Percentiles rank a stretch among this genome's conserved stretches.
Conservation (phyloP, 1,140 invertebrate genomes). For the Propsilocerus akamusi region DNA sequence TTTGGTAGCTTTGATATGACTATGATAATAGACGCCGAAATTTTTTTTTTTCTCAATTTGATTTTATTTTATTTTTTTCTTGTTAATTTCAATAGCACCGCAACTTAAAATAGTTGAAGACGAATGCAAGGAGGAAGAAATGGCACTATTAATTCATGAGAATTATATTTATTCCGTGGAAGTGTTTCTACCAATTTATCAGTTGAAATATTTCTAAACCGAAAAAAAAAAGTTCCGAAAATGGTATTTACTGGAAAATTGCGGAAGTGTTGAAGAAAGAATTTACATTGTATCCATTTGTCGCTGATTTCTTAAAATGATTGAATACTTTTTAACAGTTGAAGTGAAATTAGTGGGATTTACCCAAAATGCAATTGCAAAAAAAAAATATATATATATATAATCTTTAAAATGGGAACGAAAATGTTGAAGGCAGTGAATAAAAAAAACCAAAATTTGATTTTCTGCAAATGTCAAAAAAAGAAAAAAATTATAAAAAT, state of each 20-base stretch:
- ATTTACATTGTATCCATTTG: too few species aligned
- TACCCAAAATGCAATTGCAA: background rate
- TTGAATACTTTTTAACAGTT: too few species aligned
- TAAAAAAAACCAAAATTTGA: background rate
- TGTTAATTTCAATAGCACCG: background rate
- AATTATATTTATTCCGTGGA: background rate
- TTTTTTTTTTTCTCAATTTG: background rate
- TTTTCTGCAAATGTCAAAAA: background rate
- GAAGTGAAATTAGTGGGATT: background rate
- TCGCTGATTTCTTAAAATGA: too few species aligned
- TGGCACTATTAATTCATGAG: background rate
- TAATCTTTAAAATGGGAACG: background rate
- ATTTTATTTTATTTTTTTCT: too few species aligned
- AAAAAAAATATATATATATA: background rate
- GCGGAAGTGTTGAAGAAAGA: too few species aligned
- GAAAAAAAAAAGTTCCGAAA: too few species aligned
- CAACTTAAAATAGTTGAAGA: background rate
- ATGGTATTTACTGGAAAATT: too few species aligned
- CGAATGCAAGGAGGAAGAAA: background rate
- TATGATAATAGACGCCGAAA: slow-evolving; percentile 2
- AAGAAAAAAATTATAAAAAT: background rate
- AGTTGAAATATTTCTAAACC: background rate
- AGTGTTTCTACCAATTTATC: background rate
- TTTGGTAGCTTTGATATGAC: slow-evolving; percentile 4
- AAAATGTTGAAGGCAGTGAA: background rate